A percentile compares a stretch with the other conserved stretches of the same genome.
Evolutionary conservation across 2,113 vertebrate species (phyloP).

Genomic region (Scartelaos histophorus): DNA sequence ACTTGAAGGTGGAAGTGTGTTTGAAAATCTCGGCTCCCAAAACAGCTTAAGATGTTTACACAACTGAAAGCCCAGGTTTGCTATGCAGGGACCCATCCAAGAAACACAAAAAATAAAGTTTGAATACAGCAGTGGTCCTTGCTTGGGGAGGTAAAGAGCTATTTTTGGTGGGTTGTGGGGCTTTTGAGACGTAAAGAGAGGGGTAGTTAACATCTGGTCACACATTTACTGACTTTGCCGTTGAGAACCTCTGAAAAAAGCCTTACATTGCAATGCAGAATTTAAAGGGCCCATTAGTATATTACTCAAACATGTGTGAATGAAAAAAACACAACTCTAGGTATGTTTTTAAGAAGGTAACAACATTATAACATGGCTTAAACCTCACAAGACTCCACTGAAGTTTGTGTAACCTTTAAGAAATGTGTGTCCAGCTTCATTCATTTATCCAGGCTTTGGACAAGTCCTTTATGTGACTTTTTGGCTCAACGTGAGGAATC

Average conservation of each 20-base stretch:
- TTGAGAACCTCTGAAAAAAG: neutral
- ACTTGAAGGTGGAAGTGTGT: slow-evolving; percentile 3
- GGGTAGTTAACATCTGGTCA: neutral
- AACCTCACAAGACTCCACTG: no score
- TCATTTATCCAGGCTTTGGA: neutral
- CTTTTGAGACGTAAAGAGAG: neutral
- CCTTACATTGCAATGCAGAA: neutral
- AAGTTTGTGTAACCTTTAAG: no score
- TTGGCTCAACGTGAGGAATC: neutral
- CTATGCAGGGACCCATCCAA: neutral
- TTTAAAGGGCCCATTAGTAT: neutral
- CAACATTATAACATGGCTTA: no score
- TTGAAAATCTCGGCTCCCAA: neutral
- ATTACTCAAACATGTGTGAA: no score
- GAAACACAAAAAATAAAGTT: neutral
- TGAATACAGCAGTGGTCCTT: neutral
- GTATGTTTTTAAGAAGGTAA: no score
- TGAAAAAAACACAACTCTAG: no score
- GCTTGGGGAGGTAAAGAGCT: neutral
- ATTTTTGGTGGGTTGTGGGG: no score
- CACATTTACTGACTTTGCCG: neutral
- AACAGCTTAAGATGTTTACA: slow-evolving; percentile 14
- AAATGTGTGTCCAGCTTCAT: neutral
- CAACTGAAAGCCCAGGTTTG: slow-evolving; percentile 7
- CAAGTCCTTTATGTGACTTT: neutral